Conservation (phyloP, 2,888 invertebrate species). For the Drosophila sordidula region DNA sequence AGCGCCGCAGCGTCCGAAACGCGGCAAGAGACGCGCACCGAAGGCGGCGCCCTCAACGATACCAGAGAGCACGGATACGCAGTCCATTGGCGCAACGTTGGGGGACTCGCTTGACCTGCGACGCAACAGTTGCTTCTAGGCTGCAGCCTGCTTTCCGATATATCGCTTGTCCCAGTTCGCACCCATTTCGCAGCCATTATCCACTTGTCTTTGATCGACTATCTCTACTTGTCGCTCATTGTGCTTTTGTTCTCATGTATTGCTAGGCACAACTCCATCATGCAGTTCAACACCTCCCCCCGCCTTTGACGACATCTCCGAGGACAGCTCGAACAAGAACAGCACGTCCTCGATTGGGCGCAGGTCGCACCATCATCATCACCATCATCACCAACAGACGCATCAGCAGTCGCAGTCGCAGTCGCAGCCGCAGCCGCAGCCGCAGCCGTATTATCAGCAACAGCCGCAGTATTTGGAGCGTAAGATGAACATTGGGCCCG, state of each 20-base stretch:
- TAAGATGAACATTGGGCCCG: conserved; percentile 83
- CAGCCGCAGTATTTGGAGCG: conserved; percentile 77
- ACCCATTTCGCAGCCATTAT: conserved; percentile 1
- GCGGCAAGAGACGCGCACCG: conserved; percentile 61
- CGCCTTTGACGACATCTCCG: conserved; percentile 93
- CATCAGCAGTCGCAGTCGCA: conserved; percentile 49
- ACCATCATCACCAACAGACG: conserved; percentile 55
- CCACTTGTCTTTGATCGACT: neutral
- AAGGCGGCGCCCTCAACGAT: conserved; percentile 69
- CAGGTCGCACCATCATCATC: conserved; percentile 74
- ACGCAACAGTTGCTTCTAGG: conserved; percentile 52
- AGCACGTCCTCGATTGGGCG: conserved; percentile 82
- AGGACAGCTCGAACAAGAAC: conserved; percentile 84
- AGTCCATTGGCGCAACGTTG: conserved; percentile 27
- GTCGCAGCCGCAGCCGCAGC: conserved; percentile 37
- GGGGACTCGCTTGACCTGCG: conserved; percentile 41
- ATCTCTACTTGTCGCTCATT: conserved; percentile 44
- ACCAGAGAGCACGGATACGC: conserved; percentile 67
- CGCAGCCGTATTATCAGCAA: conserved; percentile 57
- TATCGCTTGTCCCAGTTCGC: conserved; percentile 33
- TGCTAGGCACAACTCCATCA: conserved; percentile 88
- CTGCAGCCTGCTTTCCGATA: conserved; percentile 28
- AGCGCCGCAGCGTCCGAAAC: conserved; percentile 34
- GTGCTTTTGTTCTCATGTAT: conserved; percentile 77
- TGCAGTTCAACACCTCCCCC: conserved; percentile 96